Evolutionary conservation across 2,888 invertebrate genomes (phyloP).

Genomic region (Serrognathus titanus): DNA sequence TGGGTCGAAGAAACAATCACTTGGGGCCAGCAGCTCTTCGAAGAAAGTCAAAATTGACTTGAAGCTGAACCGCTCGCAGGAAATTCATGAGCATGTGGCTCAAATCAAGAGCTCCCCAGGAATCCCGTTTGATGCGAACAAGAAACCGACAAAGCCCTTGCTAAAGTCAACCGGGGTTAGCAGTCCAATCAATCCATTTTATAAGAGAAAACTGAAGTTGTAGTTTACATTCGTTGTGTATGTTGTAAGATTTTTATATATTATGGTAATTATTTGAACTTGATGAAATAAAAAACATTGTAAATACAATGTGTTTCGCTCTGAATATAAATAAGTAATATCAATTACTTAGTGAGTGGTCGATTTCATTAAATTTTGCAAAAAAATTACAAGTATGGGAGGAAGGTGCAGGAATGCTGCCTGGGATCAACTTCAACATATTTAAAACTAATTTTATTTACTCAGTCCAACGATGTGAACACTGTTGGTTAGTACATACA

Average conservation of each 20-base stretch:
- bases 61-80: conserved; percentile 68
- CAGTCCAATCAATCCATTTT: conserved; percentile 76
- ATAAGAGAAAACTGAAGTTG: conserved; percentile 41
- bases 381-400: no score
- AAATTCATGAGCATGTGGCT: conserved; percentile 68
- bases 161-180: conserved; percentile 62
- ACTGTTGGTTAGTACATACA: conserved; percentile 88
- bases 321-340: no score
- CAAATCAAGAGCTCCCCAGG: conserved; percentile 69
- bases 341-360: no score
- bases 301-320: no score
- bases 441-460: conserved; percentile 44
- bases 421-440: background rate
- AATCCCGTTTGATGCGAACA: conserved; percentile 70
- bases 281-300: no score
- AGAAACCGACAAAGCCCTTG: conserved; percentile 67
- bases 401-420: no score
- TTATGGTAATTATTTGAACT: no score
- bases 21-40: conserved; percentile 33
- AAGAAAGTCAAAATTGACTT: conserved; percentile 74
- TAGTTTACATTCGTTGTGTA: background rate
- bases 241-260: no score
- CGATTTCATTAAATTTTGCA: no score
- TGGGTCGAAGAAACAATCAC: background rate
- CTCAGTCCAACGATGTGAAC: conserved; percentile 96